phyloP scores from a whole-genome alignment of 2,797 vertebrate genomes.

The Corythornis leucogaster region DNA sequence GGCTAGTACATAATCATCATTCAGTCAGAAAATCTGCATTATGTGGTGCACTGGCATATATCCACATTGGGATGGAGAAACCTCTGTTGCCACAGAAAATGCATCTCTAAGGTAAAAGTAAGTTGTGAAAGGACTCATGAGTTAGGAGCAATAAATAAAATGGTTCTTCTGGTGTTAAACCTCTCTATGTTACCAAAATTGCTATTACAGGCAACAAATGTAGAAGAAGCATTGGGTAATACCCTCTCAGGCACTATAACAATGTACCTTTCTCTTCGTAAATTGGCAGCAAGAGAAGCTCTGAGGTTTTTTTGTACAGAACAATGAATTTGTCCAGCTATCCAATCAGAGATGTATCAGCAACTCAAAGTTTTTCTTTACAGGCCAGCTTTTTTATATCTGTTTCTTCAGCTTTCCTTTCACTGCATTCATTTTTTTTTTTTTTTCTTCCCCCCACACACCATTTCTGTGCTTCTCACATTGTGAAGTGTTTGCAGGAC shows the following conservation, averaged over 20 bases:
- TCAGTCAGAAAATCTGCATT: slow-evolving; percentile 9
- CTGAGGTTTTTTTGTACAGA: background rate
- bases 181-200: background rate
- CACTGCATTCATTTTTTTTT: background rate
- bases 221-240: background rate
- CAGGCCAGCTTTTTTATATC: background rate
- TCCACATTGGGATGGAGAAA: background rate
- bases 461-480: background rate
- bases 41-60: background rate
- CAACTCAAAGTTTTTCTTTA: background rate
- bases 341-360: background rate
- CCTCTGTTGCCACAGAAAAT: background rate
- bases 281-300: background rate
- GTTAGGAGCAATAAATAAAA: background rate
- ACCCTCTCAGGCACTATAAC: background rate
- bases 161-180: background rate
- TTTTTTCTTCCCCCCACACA: background rate
- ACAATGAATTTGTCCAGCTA: background rate
- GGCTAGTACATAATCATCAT: slow-evolving; percentile 6
- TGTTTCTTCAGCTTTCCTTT: background rate
- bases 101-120: background rate
- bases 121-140: background rate
- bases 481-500: background rate
- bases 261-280: background rate
- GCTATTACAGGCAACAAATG: background rate